Conservation (phyloP, 2,888 invertebrate genomes). For the Tenthredo distinguenda region DNA sequence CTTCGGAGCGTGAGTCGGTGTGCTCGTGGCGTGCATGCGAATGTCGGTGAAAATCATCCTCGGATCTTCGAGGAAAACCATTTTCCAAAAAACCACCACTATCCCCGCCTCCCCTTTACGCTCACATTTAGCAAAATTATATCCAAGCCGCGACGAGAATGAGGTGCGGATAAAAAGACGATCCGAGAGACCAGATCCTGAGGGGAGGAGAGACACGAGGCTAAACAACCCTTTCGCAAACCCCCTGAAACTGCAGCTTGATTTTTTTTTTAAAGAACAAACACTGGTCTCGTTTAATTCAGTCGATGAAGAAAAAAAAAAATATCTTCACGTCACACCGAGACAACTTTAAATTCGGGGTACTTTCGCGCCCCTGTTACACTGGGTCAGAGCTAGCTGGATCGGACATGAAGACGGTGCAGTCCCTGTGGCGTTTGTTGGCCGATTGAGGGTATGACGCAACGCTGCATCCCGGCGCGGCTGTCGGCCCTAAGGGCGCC, state of each 20-base stretch:
- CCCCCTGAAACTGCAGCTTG: background rate
- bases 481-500: slow-evolving; percentile 71
- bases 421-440: slow-evolving; percentile 59
- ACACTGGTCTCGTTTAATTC: background rate
- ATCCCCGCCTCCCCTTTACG: slow-evolving; percentile 62
- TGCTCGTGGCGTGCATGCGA: slow-evolving; percentile 75
- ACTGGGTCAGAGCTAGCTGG: background rate
- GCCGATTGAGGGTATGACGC: slow-evolving; percentile 76
- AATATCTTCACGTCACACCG: background rate
- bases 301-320: background rate
- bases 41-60: slow-evolving; percentile 77
- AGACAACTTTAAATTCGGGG: background rate
- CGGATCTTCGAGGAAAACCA: slow-evolving; percentile 77
- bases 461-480: slow-evolving; percentile 66
- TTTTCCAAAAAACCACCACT: slow-evolving; percentile 55
- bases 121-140: slow-evolving; percentile 65
- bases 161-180: background rate
- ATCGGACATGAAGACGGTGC: slow-evolving; percentile 20
- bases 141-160: slow-evolving; percentile 64
- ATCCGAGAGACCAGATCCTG: background rate
- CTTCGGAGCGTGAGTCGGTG: slow-evolving; percentile 74
- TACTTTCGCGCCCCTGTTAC: background rate
- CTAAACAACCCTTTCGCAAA: background rate
- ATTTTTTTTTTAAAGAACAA: background rate
- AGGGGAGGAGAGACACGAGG: background rate